Evolutionary conservation across 2,113 vertebrate species (phyloP).

Genomic region (Dipodomys spectabilis): DNA sequence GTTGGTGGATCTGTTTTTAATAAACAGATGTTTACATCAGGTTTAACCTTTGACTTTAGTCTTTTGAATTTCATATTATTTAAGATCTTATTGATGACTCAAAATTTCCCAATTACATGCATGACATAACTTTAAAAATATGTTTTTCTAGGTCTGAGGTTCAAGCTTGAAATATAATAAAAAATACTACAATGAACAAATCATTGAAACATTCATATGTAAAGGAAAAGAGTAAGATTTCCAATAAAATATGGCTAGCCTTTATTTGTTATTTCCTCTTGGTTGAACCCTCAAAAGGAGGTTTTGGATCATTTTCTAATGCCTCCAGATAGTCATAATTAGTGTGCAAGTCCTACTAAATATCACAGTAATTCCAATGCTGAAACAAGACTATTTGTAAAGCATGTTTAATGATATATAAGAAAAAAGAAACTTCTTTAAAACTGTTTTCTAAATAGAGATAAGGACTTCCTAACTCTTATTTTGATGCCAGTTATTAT

Average conservation of each 20-base stretch:
- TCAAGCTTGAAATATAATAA: not conserved
- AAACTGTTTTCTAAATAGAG: constrained; percentile 11
- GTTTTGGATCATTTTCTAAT: constrained; percentile 19
- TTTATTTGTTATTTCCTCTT: not conserved
- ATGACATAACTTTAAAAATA: not conserved
- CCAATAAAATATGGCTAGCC: not conserved
- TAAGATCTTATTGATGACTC: constrained; percentile 4
- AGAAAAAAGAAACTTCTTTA: not conserved
- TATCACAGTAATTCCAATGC: not conserved
- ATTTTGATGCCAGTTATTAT: not conserved
- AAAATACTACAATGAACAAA: not conserved
- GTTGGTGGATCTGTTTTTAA: not conserved
- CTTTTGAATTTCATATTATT: constrained; percentile 12
- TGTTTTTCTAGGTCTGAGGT: constrained; percentile 14
- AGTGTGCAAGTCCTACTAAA: not conserved
- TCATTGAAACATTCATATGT: not conserved
- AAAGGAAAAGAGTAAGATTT: not conserved
- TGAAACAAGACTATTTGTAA: not conserved
- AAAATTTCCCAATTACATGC: not conserved
- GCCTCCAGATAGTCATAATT: not conserved
- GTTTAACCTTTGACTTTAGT: constrained; percentile 18
- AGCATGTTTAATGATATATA: not conserved
- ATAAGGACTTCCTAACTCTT: not conserved
- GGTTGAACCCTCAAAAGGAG: too few relatives aligned
- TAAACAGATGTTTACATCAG: not conserved